phyloP scores from a whole-genome alignment of 1,140 invertebrate genomes.

The Cotesia chilonis region DNA sequence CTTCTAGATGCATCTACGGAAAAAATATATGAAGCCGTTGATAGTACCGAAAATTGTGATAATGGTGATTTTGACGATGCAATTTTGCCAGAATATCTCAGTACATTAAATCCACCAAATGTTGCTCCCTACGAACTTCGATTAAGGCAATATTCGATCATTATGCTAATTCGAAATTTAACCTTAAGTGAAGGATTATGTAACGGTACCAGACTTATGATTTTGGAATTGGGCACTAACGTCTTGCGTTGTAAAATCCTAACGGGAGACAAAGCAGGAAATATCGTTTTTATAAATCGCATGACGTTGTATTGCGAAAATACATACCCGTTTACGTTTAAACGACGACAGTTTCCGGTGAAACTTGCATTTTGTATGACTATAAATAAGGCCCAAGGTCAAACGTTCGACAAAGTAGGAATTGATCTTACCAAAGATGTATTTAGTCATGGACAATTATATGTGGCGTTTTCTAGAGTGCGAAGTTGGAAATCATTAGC shows the following conservation, averaged over 20 bases:
- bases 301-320: slow-evolving; percentile 32
- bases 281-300: slow-evolving; percentile 37
- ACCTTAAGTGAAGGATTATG: slow-evolving; percentile 33
- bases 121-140: slow-evolving; percentile 31
- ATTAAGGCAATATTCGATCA: slow-evolving; percentile 21
- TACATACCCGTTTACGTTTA: slow-evolving; percentile 31
- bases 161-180: slow-evolving; percentile 35
- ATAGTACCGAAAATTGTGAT: slow-evolving; percentile 27
- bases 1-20: no score
- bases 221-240: background rate
- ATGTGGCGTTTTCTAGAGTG: slow-evolving; percentile 47
- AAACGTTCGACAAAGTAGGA: slow-evolving; percentile 47
- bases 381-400: slow-evolving; percentile 58
- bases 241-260: slow-evolving; percentile 29
- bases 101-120: slow-evolving; percentile 21
- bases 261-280: slow-evolving; percentile 35
- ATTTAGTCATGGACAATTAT: slow-evolving; percentile 49
- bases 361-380: slow-evolving; percentile 66
- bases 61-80: slow-evolving; percentile 14
- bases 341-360: slow-evolving; percentile 44
- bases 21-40: no score
- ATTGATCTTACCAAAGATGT: slow-evolving; percentile 48
- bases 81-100: slow-evolving; percentile 32
- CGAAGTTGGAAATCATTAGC: slow-evolving; percentile 28
- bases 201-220: slow-evolving; percentile 33